Percentiles rank a stretch among this genome's conserved stretches.
Evolutionary conservation across 2,113 vertebrate genomes (phyloP).

Genomic region (Tetrax tetrax): DNA sequence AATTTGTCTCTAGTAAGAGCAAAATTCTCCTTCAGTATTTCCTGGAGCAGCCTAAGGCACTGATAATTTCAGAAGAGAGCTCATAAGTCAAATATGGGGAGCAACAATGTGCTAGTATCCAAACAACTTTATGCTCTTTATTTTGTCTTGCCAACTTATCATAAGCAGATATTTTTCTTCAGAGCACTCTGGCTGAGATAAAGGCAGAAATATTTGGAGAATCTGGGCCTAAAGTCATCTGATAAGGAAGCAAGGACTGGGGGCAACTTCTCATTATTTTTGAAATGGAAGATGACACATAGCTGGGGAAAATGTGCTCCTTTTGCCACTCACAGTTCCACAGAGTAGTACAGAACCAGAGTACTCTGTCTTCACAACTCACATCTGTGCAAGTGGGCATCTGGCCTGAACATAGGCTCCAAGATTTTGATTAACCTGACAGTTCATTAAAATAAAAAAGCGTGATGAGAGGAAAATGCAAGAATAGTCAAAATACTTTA

Average conservation of each 20-base stretch:
- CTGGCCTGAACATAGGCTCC: neutral
- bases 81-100: slow-evolving; percentile 29
- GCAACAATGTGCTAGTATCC: neutral
- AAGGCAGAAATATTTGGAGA: slow-evolving; percentile 43
- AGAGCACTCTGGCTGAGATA: slow-evolving; percentile 25
- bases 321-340: neutral
- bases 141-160: slow-evolving; percentile 36
- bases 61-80: slow-evolving; percentile 17
- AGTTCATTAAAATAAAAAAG: neutral
- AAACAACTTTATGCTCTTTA: slow-evolving; percentile 3
- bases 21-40: slow-evolving; percentile 37
- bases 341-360: neutral
- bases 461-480: neutral
- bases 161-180: slow-evolving; percentile 13
- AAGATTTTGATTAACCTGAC: neutral
- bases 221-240: slow-evolving; percentile 37
- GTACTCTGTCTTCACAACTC: neutral
- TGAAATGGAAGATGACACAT: neutral
- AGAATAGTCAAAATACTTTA: neutral
- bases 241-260: neutral
- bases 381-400: neutral
- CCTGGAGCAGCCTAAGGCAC: slow-evolving; percentile 16
- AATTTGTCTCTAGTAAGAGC: slow-evolving; percentile 6
- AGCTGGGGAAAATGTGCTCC: neutral
- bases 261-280: neutral